Conservation (phyloP, 2,113 vertebrate genomes). For the Pavo muticus region DNA sequence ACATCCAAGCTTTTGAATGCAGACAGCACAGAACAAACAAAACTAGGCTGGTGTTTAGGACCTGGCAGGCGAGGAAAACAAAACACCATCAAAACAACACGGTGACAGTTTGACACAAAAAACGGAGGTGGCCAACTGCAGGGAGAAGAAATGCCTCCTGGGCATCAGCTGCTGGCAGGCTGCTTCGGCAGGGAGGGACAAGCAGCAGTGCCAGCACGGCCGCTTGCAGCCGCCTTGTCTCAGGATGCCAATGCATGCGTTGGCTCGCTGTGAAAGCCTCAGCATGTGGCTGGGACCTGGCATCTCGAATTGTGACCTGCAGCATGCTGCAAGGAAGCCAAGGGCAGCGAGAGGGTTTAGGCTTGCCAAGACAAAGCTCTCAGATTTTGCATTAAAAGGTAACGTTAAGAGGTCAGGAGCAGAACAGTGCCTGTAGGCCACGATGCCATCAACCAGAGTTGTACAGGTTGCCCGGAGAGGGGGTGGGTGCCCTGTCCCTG, state of each 20-base stretch:
- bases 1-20: background rate
- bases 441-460: background rate
- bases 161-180: background rate
- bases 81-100: background rate
- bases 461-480: background rate
- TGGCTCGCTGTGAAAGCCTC: accelerated
- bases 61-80: background rate
- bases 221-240: background rate
- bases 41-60: background rate
- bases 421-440: background rate
- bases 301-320: accelerated
- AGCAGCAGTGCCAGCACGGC: background rate
- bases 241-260: background rate
- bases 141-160: background rate
- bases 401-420: background rate
- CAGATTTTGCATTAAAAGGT: background rate
- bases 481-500: background rate
- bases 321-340: accelerated
- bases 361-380: background rate
- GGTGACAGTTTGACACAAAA: background rate
- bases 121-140: accelerated
- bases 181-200: background rate
- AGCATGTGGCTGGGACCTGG: accelerated
- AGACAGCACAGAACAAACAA: background rate
- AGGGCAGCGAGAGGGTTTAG: background rate